Base-by-base conservation (phyloP, 2,113 vertebrate genomes). In the Bothrops jararaca region DNA sequence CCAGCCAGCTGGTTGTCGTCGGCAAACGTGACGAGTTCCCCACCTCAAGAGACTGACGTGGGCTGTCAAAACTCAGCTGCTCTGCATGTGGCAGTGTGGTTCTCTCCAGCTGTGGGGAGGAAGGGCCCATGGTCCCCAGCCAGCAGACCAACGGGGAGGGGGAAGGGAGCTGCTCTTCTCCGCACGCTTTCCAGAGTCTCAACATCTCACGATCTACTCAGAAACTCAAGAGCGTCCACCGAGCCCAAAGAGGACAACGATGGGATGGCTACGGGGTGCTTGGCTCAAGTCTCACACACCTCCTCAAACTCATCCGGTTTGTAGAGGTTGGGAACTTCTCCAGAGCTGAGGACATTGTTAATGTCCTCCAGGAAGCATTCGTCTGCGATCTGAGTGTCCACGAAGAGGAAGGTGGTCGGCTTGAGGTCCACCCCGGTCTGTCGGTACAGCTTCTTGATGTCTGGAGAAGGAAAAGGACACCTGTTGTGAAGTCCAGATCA, bases 301-400 rank as follows among this genome's bases (percentile, higher is more conserved):
- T 93, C 93, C 87, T 93, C 93, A 13, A 91, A 93, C 80, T 93
- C 93, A 4, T 92, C 91, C 0, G 90, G 0, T 39, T 92, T 99
- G 95, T 98, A 99, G 85, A 99, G 98, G 93, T 98, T 99, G 26
- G 98, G 98, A 88, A 99, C 98, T 94, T 99, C 98, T 88, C 98
- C 98, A 0, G 98, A 98, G 96, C 98, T 98, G 91, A 99, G 97
- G 91, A 99, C 97, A 94, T 98, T 99, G 96, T 98, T 99, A 90
- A 99, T 98, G 94, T 99, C 98, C 92, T 98, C 98, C 7, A 99
- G 95, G 95, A 99, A 99, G 26, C 98, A 98, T n/a, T 98, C 97
- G 0, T 98, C 98, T 0, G 97, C 97, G 1, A 99, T 98, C 94
- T 99, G 98, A 1, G 98, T 98, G 95, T 99, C 98, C 91, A 96